Conservation (phyloP, 2,113 vertebrate species). For the Formicarius rufipectus region DNA sequence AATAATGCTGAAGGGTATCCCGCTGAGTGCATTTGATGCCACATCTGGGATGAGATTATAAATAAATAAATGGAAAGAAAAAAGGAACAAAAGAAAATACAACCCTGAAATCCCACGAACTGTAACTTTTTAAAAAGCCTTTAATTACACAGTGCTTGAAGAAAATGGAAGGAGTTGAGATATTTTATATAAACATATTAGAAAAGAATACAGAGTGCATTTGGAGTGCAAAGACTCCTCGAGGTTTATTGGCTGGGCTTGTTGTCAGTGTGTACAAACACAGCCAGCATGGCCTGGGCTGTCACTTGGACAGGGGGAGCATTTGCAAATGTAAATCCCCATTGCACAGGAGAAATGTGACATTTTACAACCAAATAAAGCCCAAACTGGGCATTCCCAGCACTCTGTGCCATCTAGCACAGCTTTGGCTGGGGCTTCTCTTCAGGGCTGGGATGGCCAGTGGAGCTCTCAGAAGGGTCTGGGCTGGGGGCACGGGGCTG, state of each 20-base stretch:
- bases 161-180: neutral
- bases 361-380: neutral
- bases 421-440: neutral
- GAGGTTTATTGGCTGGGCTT: neutral
- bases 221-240: neutral
- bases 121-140: neutral
- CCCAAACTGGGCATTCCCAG: neutral
- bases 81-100: neutral
- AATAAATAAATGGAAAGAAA: neutral
- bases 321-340: neutral
- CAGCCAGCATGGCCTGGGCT: neutral
- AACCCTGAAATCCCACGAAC: neutral
- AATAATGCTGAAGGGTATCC: neutral
- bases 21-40: neutral
- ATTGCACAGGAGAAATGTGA: neutral
- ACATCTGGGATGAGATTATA: neutral
- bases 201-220: neutral
- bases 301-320: neutral
- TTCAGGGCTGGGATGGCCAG: neutral
- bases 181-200: neutral
- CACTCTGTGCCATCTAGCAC: neutral
- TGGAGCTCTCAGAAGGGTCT: neutral
- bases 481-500: neutral
- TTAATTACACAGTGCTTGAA: neutral
- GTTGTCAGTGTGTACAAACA: neutral